These are phyloP conservation scores for Poeciliopsis gracilis DNA, from an alignment of 2,797 vertebrate genomes.

Conservation along the genomic window DNA sequence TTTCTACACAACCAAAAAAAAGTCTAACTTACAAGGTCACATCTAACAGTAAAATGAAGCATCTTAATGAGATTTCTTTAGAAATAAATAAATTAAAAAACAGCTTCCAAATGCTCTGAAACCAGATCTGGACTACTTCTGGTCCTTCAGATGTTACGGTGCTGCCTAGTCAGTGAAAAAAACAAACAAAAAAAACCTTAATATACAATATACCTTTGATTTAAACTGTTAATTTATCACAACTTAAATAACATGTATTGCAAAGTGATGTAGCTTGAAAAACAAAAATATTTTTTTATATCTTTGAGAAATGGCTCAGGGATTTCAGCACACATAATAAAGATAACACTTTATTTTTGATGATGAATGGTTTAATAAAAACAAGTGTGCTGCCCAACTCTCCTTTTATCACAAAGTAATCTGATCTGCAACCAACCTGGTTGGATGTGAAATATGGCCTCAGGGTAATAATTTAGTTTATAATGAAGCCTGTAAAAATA, in stretches of 20 bases:
- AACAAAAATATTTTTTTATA: neutral
- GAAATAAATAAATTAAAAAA: neutral
- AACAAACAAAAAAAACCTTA: neutral
- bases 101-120: neutral
- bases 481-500: conserved; percentile 15
- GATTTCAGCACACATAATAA: neutral
- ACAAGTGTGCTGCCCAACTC: neutral
- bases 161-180: too few relatives aligned
- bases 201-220: too few relatives aligned
- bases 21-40: neutral
- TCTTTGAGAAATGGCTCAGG: neutral
- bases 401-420: neutral
- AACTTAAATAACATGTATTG: neutral
- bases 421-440: neutral
- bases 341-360: neutral
- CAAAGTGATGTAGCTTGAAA: neutral
- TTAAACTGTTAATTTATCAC: neutral
- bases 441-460: neutral
- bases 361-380: neutral
- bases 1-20: neutral
- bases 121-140: neutral
- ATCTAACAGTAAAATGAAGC: neutral
- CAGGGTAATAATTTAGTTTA: conserved; percentile 1
- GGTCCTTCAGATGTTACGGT: neutral
- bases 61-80: neutral